Base-by-base conservation (phyloP, 2,888 invertebrate species). In the Chesias legatella region DNA sequence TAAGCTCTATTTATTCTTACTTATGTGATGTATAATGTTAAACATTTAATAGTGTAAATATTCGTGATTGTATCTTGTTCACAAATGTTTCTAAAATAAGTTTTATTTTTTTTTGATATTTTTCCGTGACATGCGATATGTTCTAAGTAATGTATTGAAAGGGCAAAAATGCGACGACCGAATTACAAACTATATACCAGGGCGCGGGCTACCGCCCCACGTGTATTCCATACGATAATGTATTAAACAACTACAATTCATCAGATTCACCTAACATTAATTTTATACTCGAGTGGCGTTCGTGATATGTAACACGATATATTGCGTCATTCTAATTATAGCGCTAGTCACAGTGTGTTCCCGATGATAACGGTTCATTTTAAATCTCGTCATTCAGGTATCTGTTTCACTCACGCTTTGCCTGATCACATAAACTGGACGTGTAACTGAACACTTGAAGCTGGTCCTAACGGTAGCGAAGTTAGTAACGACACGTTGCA, bases 1-100 rank as follows among this genome's bases (percentile, higher is more conserved):
- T 86, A 88, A 88, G 88, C 88, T 88, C 88, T 88, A 86, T 82
- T 84, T 82, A 77, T 78, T 74, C 52, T 52, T 77, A 79, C 71
- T 68, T 76, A 82, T 73, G 78, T 81, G 79, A 84, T 85, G 81
- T 85, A 82, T 83, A 80, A 55, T 55, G 55, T 75, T 67, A 83
- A 84, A 85, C 79, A 79, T 73, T 84, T 74, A 83, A 80, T 81
- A 82, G 81, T 86, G 85, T 86, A 85, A 88, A 88, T 88, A 88
- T 51, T 55, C 83, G 80, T 81, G 71, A 79, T 71, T 76, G 71
- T 71, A 74, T 71, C 66, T 67, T 66, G 56, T 73, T 73, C 69
- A 75, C 69, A 74, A 73, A 72, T 70, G 63, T 73, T 73, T 71
- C 66, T 67, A 71, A 77, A 75, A 70, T 70, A 76, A 79, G 67